These are phyloP conservation scores for Bhutanitis thaidina DNA, from an alignment of 2,888 invertebrate genomes.

Conservation along the genomic window DNA sequence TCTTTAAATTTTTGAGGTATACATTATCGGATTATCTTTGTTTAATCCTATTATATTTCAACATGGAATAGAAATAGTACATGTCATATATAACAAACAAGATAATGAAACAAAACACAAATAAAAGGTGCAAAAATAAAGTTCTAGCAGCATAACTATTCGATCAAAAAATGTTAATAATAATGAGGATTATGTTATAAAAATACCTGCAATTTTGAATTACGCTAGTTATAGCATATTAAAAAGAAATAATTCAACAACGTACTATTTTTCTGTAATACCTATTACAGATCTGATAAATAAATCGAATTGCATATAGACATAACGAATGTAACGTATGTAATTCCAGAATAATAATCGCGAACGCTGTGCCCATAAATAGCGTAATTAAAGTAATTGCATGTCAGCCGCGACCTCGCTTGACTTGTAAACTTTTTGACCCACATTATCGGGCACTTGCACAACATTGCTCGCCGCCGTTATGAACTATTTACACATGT, in stretches of 20 bases:
- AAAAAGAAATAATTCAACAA: slow-evolving; percentile 4
- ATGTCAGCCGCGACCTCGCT: slow-evolving; percentile 52
- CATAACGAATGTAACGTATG: slow-evolving; percentile 15
- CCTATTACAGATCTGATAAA: slow-evolving; percentile 4
- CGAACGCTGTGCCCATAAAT: slow-evolving; percentile 29
- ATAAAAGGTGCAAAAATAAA: too few species aligned
- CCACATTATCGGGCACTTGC: slow-evolving; percentile 48
- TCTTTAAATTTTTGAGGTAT: too few species aligned
- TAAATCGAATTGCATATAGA: slow-evolving; percentile 15
- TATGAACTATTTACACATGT: slow-evolving; percentile 12
- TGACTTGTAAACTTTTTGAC: slow-evolving; percentile 59
- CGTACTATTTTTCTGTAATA: neutral
- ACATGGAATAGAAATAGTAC: too few species aligned
- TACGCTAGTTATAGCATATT: neutral
- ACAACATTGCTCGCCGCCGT: slow-evolving; percentile 6
- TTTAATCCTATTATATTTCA: too few species aligned
- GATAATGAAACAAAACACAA: too few species aligned
- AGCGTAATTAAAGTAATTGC: slow-evolving; percentile 46
- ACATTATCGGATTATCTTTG: too few species aligned
- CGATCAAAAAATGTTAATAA: too few species aligned
- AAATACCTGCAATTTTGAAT: too few species aligned
- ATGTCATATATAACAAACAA: too few species aligned
- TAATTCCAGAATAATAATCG: slow-evolving; percentile 25
- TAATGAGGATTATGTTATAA: too few species aligned
- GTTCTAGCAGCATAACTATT: too few species aligned